Conservation (phyloP, 2,113 vertebrate genomes). For the rat (Rattus norvegicus) region GRCr8 NC_086019.1:22924501-22925000, state of each 20-base stretch:
- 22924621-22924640: not conserved
- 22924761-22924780: too few species aligned
- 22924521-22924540: not conserved
- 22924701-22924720: not conserved
- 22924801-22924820: too few species aligned
- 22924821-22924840: too few species aligned
- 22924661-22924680: not conserved
- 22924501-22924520: not conserved
- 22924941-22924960: not conserved
- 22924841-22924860: too few species aligned
- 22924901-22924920: not conserved
- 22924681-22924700: conserved; percentile 5
- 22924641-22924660: not conserved
- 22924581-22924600: not conserved
- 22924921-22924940: not conserved
- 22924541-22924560: not conserved
- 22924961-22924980: not conserved
- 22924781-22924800: too few species aligned
- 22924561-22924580: not conserved
- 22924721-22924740: conserved; percentile 7
- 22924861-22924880: not conserved
- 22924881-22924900: not conserved
- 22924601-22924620: not conserved
- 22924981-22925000: not conserved
- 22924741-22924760: not conserved